Evolutionary conservation across 2,113 vertebrate genomes (phyloP).

Genomic region (Sinocyclocheilus anophthalmus): DNA sequence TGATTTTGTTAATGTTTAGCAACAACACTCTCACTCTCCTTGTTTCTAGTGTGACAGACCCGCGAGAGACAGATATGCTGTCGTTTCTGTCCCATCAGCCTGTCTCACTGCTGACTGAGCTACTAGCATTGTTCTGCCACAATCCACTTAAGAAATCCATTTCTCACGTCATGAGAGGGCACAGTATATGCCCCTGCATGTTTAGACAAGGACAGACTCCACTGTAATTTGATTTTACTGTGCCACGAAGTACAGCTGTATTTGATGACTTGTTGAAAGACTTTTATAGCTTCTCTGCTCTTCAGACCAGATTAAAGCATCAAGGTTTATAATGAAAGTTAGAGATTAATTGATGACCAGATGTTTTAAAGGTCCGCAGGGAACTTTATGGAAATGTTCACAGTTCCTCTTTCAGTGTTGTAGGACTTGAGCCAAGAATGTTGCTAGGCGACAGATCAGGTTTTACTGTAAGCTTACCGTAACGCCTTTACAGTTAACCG

Average conservation of each 20-base stretch:
- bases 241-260: not conserved
- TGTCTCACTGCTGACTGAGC: not conserved
- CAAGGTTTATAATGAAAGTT: conserved; percentile 23
- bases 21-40: not conserved
- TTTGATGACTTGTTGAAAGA: conserved; percentile 10
- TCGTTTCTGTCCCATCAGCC: not conserved
- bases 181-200: not conserved
- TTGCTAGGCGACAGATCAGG: not conserved
- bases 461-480: not conserved
- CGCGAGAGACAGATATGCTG: not conserved
- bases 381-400: conserved; percentile 3
- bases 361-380: not conserved
- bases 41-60: not conserved
- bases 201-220: conserved; percentile 1
- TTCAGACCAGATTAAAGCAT: not conserved
- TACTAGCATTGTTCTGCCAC: not conserved
- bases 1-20: conserved; percentile 17
- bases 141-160: not conserved
- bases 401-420: not conserved
- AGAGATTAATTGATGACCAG: not conserved
- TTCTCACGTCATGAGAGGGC: not conserved
- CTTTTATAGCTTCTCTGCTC: not conserved
- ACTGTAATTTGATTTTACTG: not conserved
- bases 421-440: conserved; percentile 13
- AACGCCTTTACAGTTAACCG: too few relatives aligned